phyloP scores from a whole-genome alignment of 2,113 vertebrate species.

The Dryoscopus gambensis region DNA sequence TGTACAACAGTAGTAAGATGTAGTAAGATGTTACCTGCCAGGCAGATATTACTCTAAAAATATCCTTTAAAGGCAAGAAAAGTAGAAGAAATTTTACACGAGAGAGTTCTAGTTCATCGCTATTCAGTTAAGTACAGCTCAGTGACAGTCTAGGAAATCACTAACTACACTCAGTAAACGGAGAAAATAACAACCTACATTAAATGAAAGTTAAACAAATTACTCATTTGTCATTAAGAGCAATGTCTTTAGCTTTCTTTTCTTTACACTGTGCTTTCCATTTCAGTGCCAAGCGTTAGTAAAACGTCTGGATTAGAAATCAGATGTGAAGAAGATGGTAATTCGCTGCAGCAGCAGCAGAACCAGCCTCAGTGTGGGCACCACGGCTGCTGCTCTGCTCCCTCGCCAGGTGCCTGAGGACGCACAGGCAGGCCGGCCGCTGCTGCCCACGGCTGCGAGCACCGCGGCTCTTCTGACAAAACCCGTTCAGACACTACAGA shows the following conservation, averaged over 20 bases:
- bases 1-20: neutral
- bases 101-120: neutral
- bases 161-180: neutral
- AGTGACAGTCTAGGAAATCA: neutral
- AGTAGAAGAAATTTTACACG: neutral
- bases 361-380: neutral
- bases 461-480: fast-evolving
- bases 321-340: fast-evolving
- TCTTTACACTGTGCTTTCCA: neutral
- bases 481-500: fast-evolving
- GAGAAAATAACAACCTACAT: neutral
- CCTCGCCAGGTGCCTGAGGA: neutral
- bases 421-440: neutral
- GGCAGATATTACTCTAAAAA: neutral
- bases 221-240: neutral
- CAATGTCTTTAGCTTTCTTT: neutral
- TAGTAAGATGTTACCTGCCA: neutral
- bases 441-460: fast-evolving
- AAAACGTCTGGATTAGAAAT: neutral
- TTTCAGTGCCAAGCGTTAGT: neutral
- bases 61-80: neutral
- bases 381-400: neutral
- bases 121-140: neutral
- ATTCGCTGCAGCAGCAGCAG: neutral
- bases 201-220: neutral